Base-by-base conservation (phyloP, 2,113 vertebrate genomes). In the Gymnorhina tibicen region DNA sequence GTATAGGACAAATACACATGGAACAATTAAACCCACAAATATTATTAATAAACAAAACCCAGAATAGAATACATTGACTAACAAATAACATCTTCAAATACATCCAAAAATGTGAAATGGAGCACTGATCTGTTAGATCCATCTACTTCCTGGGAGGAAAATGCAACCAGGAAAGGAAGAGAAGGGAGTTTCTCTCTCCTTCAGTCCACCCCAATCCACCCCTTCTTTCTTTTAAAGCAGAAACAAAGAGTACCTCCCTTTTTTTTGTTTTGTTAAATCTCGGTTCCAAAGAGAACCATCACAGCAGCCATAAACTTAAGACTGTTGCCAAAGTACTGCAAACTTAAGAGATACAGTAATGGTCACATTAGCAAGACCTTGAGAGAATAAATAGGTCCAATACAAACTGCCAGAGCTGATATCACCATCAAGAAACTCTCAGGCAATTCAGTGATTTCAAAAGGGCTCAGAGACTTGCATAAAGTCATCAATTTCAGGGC, bases 71-170 rank as follows among this genome's bases (percentile, higher is more conserved):
- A 95, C 68, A 74, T 1, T 41, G 59, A 86, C 35, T 92, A 42
- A 85, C 41, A 96, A 89, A 91, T 67, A 89, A 81, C 80, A 81
- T n/a, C 73, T 93, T 94, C 76, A 93, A 95, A 94, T 78, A 91
- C 60, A 94, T 74, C 50, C 32, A 87, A 84, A 93, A 93, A 68
- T 3, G 35, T 86, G 72, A 97, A 95, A 91, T 91, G 92, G 66
- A 97, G 81, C 91, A 89, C 86, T 96, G 85, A 91, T 96, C 78
- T 66, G 22, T 88, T 46, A 70, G 55, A 82, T 74, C 80, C 68
- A 75, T 35, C 75, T 80, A 21, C 32, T 68, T 92, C 79, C 68
- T 76, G 3, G 0, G 44, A 87, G 67, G 58, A 83, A 60, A 35
- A 74, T 2, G 11, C 47, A 91, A 80, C 23, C 33, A 47, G 64